A percentile compares a stretch with the other conserved stretches of the same genome.
These are phyloP conservation scores for Melanchra persicariae DNA, from an alignment of 2,888 invertebrate species.

Conservation along the genomic window DNA sequence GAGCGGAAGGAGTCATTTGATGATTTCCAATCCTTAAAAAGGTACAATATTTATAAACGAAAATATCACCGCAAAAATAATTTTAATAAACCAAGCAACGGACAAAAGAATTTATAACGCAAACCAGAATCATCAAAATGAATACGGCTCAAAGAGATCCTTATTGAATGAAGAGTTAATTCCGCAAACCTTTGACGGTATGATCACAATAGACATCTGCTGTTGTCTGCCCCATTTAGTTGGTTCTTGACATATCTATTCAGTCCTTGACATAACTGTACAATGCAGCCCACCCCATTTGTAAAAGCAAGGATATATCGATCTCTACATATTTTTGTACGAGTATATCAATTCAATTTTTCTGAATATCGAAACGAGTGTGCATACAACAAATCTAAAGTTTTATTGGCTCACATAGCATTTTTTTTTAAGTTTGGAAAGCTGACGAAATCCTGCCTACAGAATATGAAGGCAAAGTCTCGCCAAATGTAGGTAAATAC, in stretches of 20 bases:
- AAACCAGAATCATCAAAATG: neutral
- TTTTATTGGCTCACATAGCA: neutral
- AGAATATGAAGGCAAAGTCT: too few relatives aligned
- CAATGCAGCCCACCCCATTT: too few relatives aligned
- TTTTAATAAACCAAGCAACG: neutral
- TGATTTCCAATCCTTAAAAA: too few relatives aligned
- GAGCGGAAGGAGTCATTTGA: too few relatives aligned
- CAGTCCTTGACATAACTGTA: too few relatives aligned
- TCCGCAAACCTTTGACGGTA: slow-evolving; percentile 10
- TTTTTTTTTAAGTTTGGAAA: neutral
- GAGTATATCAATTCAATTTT: neutral
- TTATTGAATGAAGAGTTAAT: neutral
- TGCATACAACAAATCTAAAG: neutral
- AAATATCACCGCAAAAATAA: neutral
- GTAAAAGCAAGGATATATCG: neutral
- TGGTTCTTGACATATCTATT: neutral
- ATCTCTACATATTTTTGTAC: neutral
- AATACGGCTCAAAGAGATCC: neutral
- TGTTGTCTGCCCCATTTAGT: neutral
- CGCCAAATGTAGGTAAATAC: too few relatives aligned
- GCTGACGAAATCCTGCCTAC: too few relatives aligned
- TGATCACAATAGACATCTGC: neutral
- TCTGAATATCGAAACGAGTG: neutral
- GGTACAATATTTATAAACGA: too few relatives aligned
- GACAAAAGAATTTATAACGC: neutral